phyloP scores from a whole-genome alignment of 2,113 vertebrate genomes.

The Phoxinus phoxinus region DNA sequence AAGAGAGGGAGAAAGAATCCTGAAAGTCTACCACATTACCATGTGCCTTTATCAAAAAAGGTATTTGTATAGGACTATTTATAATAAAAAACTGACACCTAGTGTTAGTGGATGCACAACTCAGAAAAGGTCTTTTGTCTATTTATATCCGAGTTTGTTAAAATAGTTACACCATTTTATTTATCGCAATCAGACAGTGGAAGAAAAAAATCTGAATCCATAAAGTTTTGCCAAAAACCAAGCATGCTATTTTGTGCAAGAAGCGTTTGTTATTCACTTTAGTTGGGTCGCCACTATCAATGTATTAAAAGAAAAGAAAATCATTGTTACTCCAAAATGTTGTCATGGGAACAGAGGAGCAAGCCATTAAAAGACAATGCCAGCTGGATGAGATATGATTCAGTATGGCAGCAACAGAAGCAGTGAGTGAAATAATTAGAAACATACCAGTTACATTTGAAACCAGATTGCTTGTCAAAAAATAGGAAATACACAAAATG shows the following conservation, averaged over 20 bases:
- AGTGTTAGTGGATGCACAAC: conserved; percentile 17
- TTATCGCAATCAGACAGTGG: background rate
- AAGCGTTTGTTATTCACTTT: background rate
- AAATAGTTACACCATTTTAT: background rate
- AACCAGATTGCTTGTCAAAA: background rate
- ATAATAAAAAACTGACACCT: conserved; percentile 54
- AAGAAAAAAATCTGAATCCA: background rate
- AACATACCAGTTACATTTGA: background rate
- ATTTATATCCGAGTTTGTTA: background rate
- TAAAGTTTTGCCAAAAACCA: background rate
- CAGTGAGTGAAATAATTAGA: background rate
- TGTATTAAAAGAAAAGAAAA: background rate
- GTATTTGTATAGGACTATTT: background rate
- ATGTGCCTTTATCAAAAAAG: background rate
- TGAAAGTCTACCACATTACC: background rate
- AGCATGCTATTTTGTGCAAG: background rate
- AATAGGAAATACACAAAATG: background rate
- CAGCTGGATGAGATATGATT: background rate
- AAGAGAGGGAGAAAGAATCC: no score
- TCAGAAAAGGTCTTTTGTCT: background rate
- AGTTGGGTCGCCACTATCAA: background rate
- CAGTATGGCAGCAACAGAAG: conserved; percentile 2
- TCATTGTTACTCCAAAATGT: background rate
- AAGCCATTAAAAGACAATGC: conserved; percentile 8
- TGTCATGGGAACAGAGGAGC: conserved; percentile 17